Base-by-base conservation (phyloP, 2,113 vertebrate species). In the Tinamus guttatus region DNA sequence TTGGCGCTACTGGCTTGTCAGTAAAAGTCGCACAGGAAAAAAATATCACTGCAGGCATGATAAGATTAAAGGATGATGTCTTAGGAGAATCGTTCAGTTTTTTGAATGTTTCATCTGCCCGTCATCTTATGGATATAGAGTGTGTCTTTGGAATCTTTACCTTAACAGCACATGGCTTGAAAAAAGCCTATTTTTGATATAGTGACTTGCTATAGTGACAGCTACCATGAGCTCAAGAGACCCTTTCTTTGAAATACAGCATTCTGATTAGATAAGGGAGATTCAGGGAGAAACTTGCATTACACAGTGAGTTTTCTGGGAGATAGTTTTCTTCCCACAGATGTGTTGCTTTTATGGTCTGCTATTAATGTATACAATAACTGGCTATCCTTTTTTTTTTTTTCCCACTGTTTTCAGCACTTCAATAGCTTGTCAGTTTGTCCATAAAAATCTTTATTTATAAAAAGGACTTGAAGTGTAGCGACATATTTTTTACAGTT, bases 401-500 rank as follows among this genome's bases (percentile, higher is more conserved):
- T 91, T 92, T 95, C 94, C 54, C 59, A 81, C 51, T 85, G 34
- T 82, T 96, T 96, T 91, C 87, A 94, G 52, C 81, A 81, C 52
- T 95, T 73, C 58, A 34, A 19, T 93, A 95, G 91, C n/a, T 54
- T 93, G 86, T 91, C 70, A 92, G 32, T 85, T 95, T 94, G 58
- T 94, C 89, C 92, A 41, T 95, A 94, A 94, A 93, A 83, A 93
- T 87, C 59, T 96, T 95, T 94, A 84, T 94, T 91, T 91, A 38
- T 69, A 87, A 96, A 93, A 97, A 94, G 75, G 56, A 40, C 5
- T 74, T 56, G 49, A 70, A 90, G 43, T 49, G 49, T 52, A 82
- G 25, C 60, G 56, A 90, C 96, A 22, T 30, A 93, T 94, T 96
- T 93, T 93, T 96, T 93, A 84, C 89, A 78, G 84, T 45, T 63